Evolutionary conservation across 2,888 invertebrate species (phyloP).

Genomic region (Hylaea fasciaria): DNA sequence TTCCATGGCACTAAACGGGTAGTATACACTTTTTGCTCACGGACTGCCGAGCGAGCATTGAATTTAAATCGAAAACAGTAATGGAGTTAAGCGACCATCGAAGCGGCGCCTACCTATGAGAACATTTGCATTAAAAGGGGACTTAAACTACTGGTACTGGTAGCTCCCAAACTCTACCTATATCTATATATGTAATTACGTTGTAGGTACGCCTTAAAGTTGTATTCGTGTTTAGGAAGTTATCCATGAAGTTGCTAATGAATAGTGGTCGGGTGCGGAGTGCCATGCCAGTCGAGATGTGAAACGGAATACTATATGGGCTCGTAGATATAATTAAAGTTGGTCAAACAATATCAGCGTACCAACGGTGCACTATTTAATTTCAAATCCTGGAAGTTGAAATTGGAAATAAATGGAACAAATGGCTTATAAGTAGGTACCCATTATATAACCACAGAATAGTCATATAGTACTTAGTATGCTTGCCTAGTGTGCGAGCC

Average conservation of each 20-base stretch:
- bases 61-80: slow-evolving; percentile 32
- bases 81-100: slow-evolving; percentile 20
- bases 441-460: too few relatives aligned
- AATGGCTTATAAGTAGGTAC: too few relatives aligned
- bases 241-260: slow-evolving; percentile 40
- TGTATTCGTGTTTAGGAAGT: slow-evolving; percentile 42
- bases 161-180: slow-evolving; percentile 27
- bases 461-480: too few relatives aligned
- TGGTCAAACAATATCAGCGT: neutral
- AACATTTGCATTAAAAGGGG: slow-evolving; percentile 34
- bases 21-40: slow-evolving; percentile 20
- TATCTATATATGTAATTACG: slow-evolving; percentile 31
- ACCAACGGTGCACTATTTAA: too few relatives aligned
- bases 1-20: slow-evolving; percentile 38
- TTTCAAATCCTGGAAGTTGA: neutral
- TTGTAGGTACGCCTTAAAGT: slow-evolving; percentile 39
- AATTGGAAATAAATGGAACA: neutral
- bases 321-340: neutral
- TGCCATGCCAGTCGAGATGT: slow-evolving; percentile 13
- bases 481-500: too few relatives aligned
- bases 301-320: slow-evolving; percentile 16
- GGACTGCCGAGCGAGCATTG: slow-evolving; percentile 23
- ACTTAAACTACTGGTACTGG: slow-evolving; percentile 28
- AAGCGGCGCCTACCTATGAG: slow-evolving; percentile 24
- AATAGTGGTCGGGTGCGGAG: slow-evolving; percentile 38